Evolutionary conservation across 2,888 invertebrate species (phyloP).

Genomic region (Pedicia rivosa): DNA sequence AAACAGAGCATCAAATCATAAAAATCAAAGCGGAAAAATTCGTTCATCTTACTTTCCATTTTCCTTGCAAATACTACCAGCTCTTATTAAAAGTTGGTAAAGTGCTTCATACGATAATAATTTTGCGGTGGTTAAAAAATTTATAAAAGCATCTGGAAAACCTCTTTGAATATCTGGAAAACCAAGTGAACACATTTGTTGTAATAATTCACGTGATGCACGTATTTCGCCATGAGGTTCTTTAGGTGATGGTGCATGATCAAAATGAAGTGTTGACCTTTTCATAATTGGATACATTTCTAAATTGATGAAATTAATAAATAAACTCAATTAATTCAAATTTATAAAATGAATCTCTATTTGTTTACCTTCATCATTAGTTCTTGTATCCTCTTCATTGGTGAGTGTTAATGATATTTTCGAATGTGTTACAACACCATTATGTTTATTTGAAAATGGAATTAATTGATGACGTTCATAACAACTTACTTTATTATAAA

Average conservation of each 20-base stretch:
- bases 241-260: constrained; percentile 49
- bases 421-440: constrained; percentile 55
- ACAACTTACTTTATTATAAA: constrained; percentile 56
- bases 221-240: constrained; percentile 54
- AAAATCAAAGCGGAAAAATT: background rate
- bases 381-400: constrained; percentile 32
- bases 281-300: constrained; percentile 26
- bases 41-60: constrained; percentile 46
- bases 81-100: constrained; percentile 43
- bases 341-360: background rate
- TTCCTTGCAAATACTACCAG: constrained; percentile 45
- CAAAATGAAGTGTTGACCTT: constrained; percentile 51
- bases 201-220: constrained; percentile 51
- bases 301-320: constrained; percentile 12
- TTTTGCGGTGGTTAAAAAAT: constrained; percentile 48
- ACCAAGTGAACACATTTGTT: constrained; percentile 45
- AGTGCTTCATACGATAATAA: constrained; percentile 52
- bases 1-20: background rate
- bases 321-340: constrained; percentile 1
- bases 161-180: constrained; percentile 42
- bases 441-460: constrained; percentile 56
- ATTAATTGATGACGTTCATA: constrained; percentile 55
- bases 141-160: constrained; percentile 45
- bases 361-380: constrained; percentile 18
- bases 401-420: constrained; percentile 39